Conservation (phyloP, 2,113 vertebrate genomes). For the Sarotherodon lohbergeri region DNA sequence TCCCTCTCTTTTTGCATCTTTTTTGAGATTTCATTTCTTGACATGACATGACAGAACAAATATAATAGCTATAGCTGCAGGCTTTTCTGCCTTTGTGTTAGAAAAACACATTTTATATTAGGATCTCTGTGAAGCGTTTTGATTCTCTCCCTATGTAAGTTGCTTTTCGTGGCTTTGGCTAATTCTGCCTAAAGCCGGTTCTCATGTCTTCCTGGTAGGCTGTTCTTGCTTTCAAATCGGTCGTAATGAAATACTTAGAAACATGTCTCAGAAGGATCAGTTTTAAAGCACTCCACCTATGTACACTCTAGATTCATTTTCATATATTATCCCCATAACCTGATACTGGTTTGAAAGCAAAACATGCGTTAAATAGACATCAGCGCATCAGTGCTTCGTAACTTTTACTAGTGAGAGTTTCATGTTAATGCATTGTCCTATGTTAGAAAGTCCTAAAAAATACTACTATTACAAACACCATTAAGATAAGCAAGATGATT, state of each 20-base stretch:
- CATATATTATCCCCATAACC: not conserved
- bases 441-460: not conserved
- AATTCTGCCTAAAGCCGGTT: not conserved
- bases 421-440: not conserved
- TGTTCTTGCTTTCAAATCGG: not conserved
- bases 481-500: not conserved
- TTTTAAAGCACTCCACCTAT: not conserved
- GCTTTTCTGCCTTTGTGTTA: not conserved
- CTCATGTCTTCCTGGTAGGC: not conserved
- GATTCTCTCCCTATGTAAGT: not conserved
- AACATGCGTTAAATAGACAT: not conserved
- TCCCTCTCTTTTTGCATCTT: not conserved
- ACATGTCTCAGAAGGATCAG: not conserved
- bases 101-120: not conserved
- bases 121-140: not conserved
- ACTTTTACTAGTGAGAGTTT: not conserved
- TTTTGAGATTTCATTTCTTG: constrained; percentile 1
- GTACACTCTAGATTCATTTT: not conserved
- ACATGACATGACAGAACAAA: not conserved
- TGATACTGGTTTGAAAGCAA: not conserved
- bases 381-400: not conserved
- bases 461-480: not conserved
- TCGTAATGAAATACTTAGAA: not conserved
- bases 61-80: not conserved
- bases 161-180: not conserved